These are phyloP conservation scores for Nymphalis polychloros DNA, from an alignment of 2,888 invertebrate genomes.

Conservation along the genomic window DNA sequence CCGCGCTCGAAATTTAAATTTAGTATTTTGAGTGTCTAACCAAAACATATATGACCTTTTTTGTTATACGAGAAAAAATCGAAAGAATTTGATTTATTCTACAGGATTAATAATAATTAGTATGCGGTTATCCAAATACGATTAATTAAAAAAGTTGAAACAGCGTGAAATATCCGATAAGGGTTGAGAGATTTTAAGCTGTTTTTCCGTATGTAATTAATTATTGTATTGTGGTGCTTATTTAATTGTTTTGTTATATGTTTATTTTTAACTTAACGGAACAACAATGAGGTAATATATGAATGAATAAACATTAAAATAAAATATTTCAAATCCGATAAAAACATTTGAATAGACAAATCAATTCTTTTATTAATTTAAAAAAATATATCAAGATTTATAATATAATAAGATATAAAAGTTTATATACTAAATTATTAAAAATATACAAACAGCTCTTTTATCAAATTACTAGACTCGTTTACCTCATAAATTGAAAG, in stretches of 20 bases:
- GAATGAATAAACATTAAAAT: neutral
- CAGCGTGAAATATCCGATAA: conserved; percentile 24
- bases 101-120: conserved; percentile 14
- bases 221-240: conserved; percentile 11
- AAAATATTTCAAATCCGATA: neutral
- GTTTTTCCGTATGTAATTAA: conserved; percentile 20
- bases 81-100: neutral
- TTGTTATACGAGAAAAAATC: neutral
- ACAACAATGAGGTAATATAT: conserved; percentile 11
- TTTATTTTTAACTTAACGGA: neutral
- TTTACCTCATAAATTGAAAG: too few species aligned
- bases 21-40: conserved; percentile 26
- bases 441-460: too few species aligned
- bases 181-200: conserved; percentile 20
- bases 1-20: conserved; percentile 36
- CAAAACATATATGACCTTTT: conserved; percentile 2
- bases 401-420: too few species aligned
- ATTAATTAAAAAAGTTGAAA: conserved; percentile 31
- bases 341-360: too few species aligned
- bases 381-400: too few species aligned
- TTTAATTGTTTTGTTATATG: conserved; percentile 3
- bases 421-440: too few species aligned
- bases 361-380: too few species aligned
- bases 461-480: too few species aligned
- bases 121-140: conserved; percentile 19